Evolutionary conservation across 37 sponge, comb jelly and placozoan genomes (phyloP).

Genomic region (Geodia barretti): DNA sequence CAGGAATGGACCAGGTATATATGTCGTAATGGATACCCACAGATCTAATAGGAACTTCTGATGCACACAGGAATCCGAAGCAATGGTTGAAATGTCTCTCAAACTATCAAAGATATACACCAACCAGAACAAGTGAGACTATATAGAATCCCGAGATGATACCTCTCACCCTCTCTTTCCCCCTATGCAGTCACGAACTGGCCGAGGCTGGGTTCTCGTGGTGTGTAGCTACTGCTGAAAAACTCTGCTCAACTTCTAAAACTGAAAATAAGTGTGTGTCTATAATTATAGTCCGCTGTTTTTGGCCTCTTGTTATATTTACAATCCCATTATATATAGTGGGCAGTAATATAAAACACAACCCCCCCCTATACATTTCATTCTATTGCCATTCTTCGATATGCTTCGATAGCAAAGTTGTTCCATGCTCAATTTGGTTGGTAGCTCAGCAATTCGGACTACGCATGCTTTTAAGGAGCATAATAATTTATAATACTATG

Average conservation of each 20-base stretch:
- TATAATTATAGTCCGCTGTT: too few species aligned
- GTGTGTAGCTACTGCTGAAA: conserved; percentile 31
- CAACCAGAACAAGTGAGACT: conserved; percentile 32
- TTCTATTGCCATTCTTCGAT: too few species aligned
- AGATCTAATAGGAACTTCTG: background rate
- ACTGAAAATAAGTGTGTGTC: background rate
- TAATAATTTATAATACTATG: background rate
- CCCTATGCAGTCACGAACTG: conserved; percentile 17
- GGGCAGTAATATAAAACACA: too few species aligned
- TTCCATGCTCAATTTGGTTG: background rate
- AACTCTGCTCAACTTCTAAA: background rate
- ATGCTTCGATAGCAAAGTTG: too few species aligned
- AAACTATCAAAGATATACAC: conserved; percentile 43
- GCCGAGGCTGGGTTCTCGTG: conserved; percentile 39
- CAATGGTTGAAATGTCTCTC: conserved; percentile 59
- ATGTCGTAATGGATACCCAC: background rate
- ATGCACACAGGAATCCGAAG: conserved; percentile 24
- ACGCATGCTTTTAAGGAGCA: background rate
- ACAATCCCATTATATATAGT: too few species aligned
- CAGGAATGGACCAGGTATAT: conserved; percentile 22
- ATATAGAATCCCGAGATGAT: background rate
- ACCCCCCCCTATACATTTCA: too few species aligned
- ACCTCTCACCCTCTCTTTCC: background rate
- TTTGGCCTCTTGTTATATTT: too few species aligned
- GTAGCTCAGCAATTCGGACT: background rate